Percentiles rank a stretch among this genome's conserved stretches.
Conservation (phyloP, 2,888 invertebrate genomes). For the Pyrrhosoma nymphula region DNA sequence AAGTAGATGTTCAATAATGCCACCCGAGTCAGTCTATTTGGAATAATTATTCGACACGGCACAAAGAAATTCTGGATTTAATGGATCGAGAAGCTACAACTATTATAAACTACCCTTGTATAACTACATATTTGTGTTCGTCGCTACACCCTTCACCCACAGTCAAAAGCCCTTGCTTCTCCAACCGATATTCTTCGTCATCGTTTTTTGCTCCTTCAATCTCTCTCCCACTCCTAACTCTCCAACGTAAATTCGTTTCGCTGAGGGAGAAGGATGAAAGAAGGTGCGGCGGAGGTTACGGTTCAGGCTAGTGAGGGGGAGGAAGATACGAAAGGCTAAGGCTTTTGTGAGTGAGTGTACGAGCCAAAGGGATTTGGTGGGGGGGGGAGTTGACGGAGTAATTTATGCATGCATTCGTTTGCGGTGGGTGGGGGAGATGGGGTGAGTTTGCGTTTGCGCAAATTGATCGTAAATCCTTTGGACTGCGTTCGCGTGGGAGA, state of each 20-base stretch:
- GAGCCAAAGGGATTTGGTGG: too few species aligned
- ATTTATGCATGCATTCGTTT: background rate
- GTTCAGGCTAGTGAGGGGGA: background rate
- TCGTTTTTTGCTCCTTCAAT: background rate
- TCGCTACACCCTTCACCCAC: background rate
- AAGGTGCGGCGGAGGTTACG: background rate
- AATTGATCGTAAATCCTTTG: conserved; percentile 9
- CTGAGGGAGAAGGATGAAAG: background rate
- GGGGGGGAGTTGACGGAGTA: background rate
- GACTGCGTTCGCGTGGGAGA: background rate
- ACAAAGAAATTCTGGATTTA: too few species aligned
- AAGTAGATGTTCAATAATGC: too few species aligned
- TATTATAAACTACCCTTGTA: too few species aligned
- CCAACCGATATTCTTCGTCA: background rate
- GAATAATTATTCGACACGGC: too few species aligned
- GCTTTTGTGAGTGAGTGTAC: background rate
- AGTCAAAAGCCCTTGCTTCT: background rate
- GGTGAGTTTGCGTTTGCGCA: background rate
- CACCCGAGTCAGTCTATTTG: too few species aligned
- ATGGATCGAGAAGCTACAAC: too few species aligned
- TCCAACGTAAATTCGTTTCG: background rate
- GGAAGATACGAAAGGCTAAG: background rate
- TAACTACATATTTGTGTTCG: too few species aligned
- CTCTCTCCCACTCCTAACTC: background rate
- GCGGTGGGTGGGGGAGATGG: background rate